These are phyloP conservation scores for Loriculus beryllinus DNA, from an alignment of 2,797 vertebrate species.

Conservation along the genomic window DNA sequence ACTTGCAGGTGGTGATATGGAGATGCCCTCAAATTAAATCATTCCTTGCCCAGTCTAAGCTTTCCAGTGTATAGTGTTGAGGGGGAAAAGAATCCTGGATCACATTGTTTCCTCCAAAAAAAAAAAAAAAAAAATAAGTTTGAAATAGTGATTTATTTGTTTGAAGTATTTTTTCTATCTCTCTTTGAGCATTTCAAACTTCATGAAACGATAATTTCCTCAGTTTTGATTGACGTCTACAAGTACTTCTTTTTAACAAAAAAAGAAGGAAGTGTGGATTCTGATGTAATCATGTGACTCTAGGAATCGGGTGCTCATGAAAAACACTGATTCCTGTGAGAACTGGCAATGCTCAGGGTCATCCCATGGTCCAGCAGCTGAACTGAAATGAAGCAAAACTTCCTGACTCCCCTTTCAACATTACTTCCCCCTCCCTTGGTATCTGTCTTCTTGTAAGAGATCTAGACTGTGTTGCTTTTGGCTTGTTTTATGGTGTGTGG, in stretches of 20 bases:
- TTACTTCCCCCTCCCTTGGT: not conserved
- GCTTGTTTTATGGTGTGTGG: not conserved
- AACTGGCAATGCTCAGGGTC: not conserved
- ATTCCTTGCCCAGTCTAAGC: not conserved
- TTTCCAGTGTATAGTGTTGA: not conserved
- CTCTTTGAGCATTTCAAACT: not conserved
- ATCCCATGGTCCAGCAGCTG: not conserved
- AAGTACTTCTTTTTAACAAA: not conserved
- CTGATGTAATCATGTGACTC: constrained; percentile 24
- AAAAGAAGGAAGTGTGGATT: constrained; percentile 11
- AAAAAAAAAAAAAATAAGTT: not conserved
- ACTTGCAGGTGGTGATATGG: not conserved
- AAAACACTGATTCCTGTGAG: not conserved
- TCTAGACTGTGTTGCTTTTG: not conserved
- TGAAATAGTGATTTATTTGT: not conserved
- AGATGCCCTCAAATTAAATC: not conserved
- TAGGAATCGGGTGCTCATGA: not conserved
- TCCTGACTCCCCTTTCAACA: not conserved
- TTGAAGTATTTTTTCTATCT: not conserved
- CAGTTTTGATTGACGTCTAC: not conserved
- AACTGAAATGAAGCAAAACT: not conserved
- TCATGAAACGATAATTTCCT: rapidly evolving
- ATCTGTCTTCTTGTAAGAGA: not conserved
- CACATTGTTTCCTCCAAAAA: not conserved
- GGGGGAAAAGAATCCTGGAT: not conserved